Conservation (phyloP, 2,113 vertebrate genomes). For the Anoura caudifer region DNA sequence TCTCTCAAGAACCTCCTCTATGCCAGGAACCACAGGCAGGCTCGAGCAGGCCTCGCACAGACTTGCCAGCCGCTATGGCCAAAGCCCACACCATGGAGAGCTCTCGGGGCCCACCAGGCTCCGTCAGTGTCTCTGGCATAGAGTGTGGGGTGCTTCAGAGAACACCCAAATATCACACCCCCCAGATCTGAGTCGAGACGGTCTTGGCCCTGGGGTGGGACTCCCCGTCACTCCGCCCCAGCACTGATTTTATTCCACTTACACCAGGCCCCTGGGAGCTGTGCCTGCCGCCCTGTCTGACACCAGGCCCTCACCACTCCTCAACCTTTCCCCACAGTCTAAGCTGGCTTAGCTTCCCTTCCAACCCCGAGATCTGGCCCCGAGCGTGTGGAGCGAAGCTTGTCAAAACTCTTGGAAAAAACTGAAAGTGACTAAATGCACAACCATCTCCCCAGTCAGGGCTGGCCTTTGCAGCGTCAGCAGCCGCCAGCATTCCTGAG, state of each 20-base stretch:
- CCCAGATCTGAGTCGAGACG: not conserved
- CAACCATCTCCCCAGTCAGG: slow-evolving; percentile 40
- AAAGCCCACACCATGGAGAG: not conserved
- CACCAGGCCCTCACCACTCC: not conserved
- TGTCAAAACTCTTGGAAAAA: slow-evolving; percentile 40
- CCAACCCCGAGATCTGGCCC: not conserved
- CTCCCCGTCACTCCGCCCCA: no score
- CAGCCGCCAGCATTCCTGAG: not conserved
- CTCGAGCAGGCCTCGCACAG: not conserved
- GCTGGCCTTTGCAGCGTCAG: not conserved
- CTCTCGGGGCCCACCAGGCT: not conserved
- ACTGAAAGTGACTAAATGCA: slow-evolving; percentile 52
- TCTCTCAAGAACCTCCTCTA: not conserved
- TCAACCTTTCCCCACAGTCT: not conserved
- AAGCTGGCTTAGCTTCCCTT: not conserved
- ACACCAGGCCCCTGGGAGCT: not conserved
- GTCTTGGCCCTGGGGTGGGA: not conserved
- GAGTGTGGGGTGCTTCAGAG: not conserved
- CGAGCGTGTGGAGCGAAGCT: not conserved
- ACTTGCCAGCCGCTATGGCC: not conserved
- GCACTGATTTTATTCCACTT: not conserved
- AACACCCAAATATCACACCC: not conserved
- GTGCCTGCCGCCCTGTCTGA: not conserved
- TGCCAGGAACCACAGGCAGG: not conserved
- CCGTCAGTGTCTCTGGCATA: not conserved